A percentile compares a stretch with the other conserved stretches of the same genome.
phyloP scores from a whole-genome alignment of 1,140 invertebrate genomes.

The Trichonephila clavata region DNA sequence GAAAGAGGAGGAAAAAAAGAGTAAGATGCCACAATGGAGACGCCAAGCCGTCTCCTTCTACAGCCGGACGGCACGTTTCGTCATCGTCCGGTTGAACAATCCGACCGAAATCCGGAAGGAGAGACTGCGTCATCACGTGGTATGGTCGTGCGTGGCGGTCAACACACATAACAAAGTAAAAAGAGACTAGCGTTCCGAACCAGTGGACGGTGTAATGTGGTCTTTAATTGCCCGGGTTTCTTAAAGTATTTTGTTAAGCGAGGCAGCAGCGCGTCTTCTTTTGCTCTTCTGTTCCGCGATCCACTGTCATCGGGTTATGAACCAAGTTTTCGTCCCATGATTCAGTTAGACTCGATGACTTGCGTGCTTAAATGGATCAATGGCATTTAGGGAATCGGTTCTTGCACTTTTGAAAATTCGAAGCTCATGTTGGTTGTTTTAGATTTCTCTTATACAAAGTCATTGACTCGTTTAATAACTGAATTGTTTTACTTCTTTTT shows the following conservation, averaged over 20 bases:
- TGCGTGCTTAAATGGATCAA: no score
- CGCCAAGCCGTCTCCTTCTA: not conserved
- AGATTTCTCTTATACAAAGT: no score
- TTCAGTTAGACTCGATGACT: not conserved
- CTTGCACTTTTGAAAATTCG: no score
- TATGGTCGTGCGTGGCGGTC: not conserved
- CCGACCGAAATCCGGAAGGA: slow-evolving; percentile 20
- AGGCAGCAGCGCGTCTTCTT: not conserved
- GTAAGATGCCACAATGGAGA: no score
- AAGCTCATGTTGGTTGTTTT: no score
- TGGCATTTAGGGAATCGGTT: no score
- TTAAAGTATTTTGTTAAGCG: slow-evolving; percentile 45
- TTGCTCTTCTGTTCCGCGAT: not conserved
- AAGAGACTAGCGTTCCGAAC: slow-evolving; percentile 11
- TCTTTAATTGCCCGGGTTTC: not conserved
- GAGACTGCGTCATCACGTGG: not conserved
- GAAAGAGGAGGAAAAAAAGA: no score
- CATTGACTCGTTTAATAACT: no score
- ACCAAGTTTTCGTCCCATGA: not conserved
- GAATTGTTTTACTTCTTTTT: no score
- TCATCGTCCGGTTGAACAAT: not conserved
- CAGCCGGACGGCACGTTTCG: not conserved
- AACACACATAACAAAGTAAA: not conserved
- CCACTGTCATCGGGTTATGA: not conserved
- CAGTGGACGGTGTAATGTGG: slow-evolving; percentile 17